A percentile compares a stretch with the other conserved stretches of the same genome.
These are phyloP conservation scores for Scarus forsteni DNA, from an alignment of 2,797 vertebrate species.

Conservation along the genomic window DNA sequence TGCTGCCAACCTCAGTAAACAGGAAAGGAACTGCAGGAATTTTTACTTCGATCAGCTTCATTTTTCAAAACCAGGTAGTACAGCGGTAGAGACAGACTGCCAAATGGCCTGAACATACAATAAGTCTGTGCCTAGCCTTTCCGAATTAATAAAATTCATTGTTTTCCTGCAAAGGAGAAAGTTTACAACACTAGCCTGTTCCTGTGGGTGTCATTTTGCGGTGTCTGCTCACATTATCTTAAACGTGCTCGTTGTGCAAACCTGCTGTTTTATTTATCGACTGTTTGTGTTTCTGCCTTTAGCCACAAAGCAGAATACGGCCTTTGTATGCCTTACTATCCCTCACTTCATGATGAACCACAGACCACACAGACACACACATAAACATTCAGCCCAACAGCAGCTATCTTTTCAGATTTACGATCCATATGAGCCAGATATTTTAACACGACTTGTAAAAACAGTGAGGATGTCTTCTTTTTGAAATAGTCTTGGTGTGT, in stretches of 20 bases:
- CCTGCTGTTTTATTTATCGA: conserved; percentile 18
- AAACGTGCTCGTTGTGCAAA: conserved; percentile 4
- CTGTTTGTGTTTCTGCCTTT: neutral
- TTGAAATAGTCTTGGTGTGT: neutral
- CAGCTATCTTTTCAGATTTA: conserved; percentile 49
- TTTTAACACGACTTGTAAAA: conserved; percentile 61
- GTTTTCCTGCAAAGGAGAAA: too few species aligned
- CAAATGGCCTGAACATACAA: too few species aligned
- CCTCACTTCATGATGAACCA: conserved; percentile 35
- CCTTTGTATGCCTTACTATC: conserved; percentile 8
- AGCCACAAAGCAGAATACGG: neutral
- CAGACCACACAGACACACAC: conserved; percentile 45
- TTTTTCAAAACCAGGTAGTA: too few species aligned
- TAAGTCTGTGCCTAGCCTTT: too few species aligned
- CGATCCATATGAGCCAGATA: conserved; percentile 31
- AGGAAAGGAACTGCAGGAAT: too few species aligned
- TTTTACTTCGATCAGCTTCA: too few species aligned
- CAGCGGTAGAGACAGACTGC: too few species aligned
- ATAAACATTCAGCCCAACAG: conserved; percentile 43
- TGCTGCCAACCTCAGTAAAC: too few species aligned
- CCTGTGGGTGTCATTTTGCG: too few species aligned
- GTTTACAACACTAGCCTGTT: too few species aligned
- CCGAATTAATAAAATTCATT: too few species aligned
- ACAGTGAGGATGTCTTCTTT: conserved; percentile 28
- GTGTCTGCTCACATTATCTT: too few species aligned